A percentile compares a stretch with the other conserved stretches of the same genome.
These are phyloP conservation scores for Tubiluchus corallicola DNA, from an alignment of 2,888 invertebrate species.

Conservation along the genomic window DNA sequence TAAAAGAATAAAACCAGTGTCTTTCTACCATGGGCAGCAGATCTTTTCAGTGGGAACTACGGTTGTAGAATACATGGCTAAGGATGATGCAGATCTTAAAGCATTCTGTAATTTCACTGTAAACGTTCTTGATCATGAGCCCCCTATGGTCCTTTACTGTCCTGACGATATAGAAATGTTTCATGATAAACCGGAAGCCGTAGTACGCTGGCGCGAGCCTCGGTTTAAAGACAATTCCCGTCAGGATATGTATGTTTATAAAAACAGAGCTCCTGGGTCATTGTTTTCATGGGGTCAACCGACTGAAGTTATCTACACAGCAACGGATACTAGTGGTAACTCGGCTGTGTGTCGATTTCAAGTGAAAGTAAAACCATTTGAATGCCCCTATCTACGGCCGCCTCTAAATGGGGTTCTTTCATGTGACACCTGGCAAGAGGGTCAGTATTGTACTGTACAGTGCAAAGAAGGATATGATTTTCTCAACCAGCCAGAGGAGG, in stretches of 20 bases:
- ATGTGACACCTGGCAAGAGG: constrained; percentile 1
- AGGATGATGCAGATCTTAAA: not conserved
- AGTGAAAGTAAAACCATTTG: not conserved
- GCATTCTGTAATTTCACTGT: not conserved
- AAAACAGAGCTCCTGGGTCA: not conserved
- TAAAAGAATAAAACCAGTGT: not conserved
- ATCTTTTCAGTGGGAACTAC: not conserved
- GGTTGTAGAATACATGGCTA: not conserved
- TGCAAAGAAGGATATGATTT: not conserved
- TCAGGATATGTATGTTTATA: not conserved
- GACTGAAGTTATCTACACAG: constrained; percentile 1
- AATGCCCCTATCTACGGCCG: not conserved
- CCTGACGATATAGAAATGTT: not conserved
- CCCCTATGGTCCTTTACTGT: not conserved
- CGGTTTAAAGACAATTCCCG: constrained; percentile 1
- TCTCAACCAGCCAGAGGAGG: not conserved
- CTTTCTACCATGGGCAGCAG: not conserved
- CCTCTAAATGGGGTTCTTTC: not conserved
- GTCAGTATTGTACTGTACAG: constrained; percentile 1
- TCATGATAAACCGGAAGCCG: not conserved
- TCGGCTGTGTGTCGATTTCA: not conserved
- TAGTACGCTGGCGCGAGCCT: not conserved
- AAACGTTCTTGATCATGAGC: not conserved
- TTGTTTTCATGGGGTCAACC: not conserved
- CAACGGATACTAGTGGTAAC: constrained; percentile 1